Evolutionary conservation across 2,888 invertebrate species (phyloP), one percentile per base, ranked within the genome.

Genomic region (Galerucella nymphaeae): DNA sequence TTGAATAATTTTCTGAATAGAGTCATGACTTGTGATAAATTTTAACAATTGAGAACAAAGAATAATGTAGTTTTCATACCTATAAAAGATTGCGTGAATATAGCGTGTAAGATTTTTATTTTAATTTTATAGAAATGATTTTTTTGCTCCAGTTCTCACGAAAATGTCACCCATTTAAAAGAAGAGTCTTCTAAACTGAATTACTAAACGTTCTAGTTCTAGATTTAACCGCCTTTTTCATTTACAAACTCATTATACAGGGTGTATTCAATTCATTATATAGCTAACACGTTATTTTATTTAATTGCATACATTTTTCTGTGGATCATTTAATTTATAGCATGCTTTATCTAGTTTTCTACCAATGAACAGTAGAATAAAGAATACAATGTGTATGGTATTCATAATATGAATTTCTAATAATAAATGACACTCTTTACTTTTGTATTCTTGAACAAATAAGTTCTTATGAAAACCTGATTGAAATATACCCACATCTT

Each of bases 101-200:
- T 63, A n/a, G 55, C 67, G 62, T 63, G 67, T 62, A 71, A 45
- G 45, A 53, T 66, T 42, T 61, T 62, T 16, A 48, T 38, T 59
- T 57, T 14, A 53, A 18, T 55, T 58, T 20, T 53, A 71, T 20
- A 64, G 50, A 57, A 50, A 58, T 64, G 62, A 75, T 75, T 70
- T 61, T 68, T 64, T 57, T 71, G 75, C 75, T 75, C 75, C 69
- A 75, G 41, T 75, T 75, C 75, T 62, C 75, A 75, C 58, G 75
- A 62, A 73, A 69, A 68, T 75, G 75, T 75, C 75, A 71, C 69
- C 61, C 65, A 68, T 72, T 66, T n/a, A 62, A 68, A 61, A 61
- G 50, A 59, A 66, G 58, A 70, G 30, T 30, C n/a, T 45, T 57
- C 50, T n/a, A 57, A 57, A 41, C 45, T 62, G 8, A 45, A 30